Conservation (phyloP, 1,140 invertebrate species). For the Meloidogyne chitwoodi region DNA sequence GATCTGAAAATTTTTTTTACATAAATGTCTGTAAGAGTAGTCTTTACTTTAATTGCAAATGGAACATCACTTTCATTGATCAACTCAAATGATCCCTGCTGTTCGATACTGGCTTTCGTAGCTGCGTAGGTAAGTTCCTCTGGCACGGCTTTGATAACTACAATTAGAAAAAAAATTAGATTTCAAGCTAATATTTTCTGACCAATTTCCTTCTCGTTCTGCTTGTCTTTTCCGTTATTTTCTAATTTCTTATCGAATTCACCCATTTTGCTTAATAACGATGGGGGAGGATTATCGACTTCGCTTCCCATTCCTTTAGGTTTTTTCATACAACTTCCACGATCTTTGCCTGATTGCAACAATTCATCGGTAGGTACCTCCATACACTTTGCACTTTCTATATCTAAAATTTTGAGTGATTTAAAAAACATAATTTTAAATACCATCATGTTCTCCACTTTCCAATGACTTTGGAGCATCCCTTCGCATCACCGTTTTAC, state of each 20-base stretch:
- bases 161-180: not conserved
- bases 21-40: not conserved
- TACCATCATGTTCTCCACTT: not conserved
- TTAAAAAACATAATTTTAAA: not conserved
- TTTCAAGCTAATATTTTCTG: not conserved
- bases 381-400: not conserved
- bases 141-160: not conserved
- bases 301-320: not conserved
- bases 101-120: not conserved
- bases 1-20: not conserved
- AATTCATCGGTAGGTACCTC: not conserved
- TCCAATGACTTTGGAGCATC: not conserved
- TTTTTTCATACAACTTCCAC: not conserved
- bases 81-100: not conserved
- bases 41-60: not conserved
- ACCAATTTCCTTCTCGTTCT: not conserved
- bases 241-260: not conserved
- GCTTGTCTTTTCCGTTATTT: not conserved
- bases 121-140: not conserved
- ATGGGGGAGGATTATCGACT: not conserved
- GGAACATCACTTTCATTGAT: not conserved
- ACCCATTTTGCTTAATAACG: not conserved
- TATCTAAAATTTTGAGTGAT: not conserved
- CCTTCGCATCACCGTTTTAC: not conserved
- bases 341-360: not conserved